phyloP scores from a whole-genome alignment of 2,797 vertebrate genomes.

The Crax fasciolata region DNA sequence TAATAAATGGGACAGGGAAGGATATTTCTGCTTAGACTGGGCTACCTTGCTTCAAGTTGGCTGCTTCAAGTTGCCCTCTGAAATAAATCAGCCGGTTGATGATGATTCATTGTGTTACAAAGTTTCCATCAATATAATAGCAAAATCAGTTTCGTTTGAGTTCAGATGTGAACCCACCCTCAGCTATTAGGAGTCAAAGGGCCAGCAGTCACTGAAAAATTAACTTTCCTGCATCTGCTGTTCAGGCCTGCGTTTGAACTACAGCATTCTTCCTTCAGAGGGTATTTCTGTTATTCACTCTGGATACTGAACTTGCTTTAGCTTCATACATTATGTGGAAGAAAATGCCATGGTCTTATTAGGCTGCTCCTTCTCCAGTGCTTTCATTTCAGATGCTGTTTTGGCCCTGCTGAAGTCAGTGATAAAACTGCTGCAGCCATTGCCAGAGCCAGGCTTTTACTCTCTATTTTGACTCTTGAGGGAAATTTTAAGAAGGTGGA shows the following conservation, averaged over 20 bases:
- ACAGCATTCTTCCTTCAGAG: neutral
- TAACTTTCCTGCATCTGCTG: neutral
- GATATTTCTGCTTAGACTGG: constrained; percentile 56
- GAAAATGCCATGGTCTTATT: neutral
- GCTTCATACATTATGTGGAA: neutral
- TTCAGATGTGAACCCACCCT: constrained; percentile 4
- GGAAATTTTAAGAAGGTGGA: neutral
- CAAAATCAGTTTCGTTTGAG: constrained; percentile 52
- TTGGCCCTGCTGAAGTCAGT: neutral
- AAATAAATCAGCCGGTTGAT: constrained; percentile 68
- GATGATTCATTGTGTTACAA: constrained; percentile 55
- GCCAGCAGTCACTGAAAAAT: constrained; percentile 26
- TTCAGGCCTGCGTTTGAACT: constrained; percentile 6
- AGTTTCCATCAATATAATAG: constrained; percentile 65
- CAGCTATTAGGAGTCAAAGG: neutral
- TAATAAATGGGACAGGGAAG: constrained; percentile 67
- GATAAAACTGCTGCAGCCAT: neutral
- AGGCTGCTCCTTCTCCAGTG: neutral
- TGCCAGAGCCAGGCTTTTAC: neutral
- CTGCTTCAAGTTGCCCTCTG: constrained; percentile 48
- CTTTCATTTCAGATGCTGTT: neutral
- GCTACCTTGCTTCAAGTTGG: constrained; percentile 65
- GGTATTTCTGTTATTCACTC: neutral
- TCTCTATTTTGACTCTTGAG: neutral
- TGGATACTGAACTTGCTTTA: neutral